Evolutionary conservation across 2,797 vertebrate species (phyloP).

Genomic region (Morus bassanus): DNA sequence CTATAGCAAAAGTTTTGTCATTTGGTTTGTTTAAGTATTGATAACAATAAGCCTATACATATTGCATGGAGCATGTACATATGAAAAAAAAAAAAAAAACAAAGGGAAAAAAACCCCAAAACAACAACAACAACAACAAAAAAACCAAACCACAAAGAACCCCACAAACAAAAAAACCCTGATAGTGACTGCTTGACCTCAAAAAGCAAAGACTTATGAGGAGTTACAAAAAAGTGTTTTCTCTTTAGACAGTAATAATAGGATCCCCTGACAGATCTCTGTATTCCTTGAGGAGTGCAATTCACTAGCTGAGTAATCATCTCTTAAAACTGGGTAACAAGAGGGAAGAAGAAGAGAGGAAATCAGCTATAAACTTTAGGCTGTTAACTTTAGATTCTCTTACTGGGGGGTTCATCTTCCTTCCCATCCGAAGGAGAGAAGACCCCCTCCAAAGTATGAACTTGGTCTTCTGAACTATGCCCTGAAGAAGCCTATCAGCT

Average conservation of each 20-base stretch:
- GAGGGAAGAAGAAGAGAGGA: background rate
- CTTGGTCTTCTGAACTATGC: background rate
- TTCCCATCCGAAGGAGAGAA: background rate
- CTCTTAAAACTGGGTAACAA: background rate
- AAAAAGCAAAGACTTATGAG: background rate
- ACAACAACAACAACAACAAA: no score
- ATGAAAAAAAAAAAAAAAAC: background rate
- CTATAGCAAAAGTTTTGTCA: background rate
- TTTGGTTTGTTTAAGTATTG: background rate
- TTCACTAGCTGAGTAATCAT: background rate
- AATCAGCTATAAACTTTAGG: background rate
- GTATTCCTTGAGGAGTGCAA: background rate
- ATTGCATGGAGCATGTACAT: background rate
- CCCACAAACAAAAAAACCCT: background rate
- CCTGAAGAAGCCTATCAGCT: background rate
- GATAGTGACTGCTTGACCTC: background rate
- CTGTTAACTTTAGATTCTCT: background rate
- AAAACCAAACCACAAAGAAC: background rate
- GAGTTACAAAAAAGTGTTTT: background rate
- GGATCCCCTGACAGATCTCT: background rate
- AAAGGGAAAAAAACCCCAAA: no score
- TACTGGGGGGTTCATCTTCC: background rate
- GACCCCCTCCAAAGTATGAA: background rate
- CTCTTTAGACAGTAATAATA: background rate
- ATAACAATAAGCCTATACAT: background rate